These are phyloP conservation scores for Cygnus buccinator DNA, from an alignment of 2,113 vertebrate genomes.

Conservation along the genomic window DNA sequence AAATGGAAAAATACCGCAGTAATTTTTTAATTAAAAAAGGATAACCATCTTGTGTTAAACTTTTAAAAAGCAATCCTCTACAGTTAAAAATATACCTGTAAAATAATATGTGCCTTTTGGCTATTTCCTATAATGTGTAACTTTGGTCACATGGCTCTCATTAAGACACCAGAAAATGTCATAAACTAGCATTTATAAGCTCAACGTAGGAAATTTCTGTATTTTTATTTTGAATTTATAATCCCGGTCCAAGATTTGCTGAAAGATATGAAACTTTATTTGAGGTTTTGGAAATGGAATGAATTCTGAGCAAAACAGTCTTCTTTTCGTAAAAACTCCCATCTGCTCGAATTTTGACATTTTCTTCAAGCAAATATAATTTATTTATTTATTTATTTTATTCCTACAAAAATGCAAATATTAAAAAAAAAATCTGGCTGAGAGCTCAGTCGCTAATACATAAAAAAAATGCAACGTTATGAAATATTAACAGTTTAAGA, in stretches of 20 bases:
- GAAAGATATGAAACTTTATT: constrained; percentile 59
- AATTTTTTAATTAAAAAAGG: constrained; percentile 54
- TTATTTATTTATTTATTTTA: neutral
- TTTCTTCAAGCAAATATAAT: neutral
- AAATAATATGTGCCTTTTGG: constrained; percentile 43
- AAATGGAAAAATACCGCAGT: neutral
- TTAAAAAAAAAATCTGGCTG: neutral
- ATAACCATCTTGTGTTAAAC: constrained; percentile 25
- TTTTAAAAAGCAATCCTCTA: neutral
- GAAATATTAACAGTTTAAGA: neutral
- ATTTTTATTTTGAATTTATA: constrained; percentile 63
- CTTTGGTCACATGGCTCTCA: constrained; percentile 56
- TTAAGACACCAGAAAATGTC: constrained; percentile 54
- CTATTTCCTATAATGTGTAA: constrained; percentile 27
- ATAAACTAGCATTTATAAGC: constrained; percentile 63
- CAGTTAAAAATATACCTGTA: constrained; percentile 36
- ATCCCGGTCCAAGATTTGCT: constrained; percentile 36
- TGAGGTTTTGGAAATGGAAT: constrained; percentile 54
- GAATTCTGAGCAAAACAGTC: constrained; percentile 40
- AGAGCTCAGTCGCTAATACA: neutral
- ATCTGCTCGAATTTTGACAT: constrained; percentile 43
- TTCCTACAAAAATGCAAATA: neutral
- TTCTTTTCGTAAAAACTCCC: constrained; percentile 26
- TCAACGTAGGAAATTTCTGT: constrained; percentile 54
- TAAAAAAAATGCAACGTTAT: neutral